Evolutionary conservation across 2,888 invertebrate species (phyloP).

Genomic region (Drosophila borealis): DNA sequence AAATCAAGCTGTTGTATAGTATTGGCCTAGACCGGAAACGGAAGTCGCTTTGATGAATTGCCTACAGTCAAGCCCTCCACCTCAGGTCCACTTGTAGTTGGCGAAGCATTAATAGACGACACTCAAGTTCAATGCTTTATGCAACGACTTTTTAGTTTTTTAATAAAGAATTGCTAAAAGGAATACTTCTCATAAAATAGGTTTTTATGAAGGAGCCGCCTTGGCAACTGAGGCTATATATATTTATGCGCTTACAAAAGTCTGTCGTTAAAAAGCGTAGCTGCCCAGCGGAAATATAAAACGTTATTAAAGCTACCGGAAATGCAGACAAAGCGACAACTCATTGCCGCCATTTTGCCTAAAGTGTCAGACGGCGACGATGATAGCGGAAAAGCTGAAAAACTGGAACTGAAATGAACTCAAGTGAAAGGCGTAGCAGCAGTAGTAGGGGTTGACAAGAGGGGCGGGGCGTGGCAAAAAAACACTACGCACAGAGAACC

Average conservation of each 20-base stretch:
- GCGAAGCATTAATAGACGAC: slow-evolving; percentile 2
- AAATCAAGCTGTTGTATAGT: slow-evolving; percentile 61
- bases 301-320: slow-evolving; percentile 74
- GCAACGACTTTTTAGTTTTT: slow-evolving; percentile 16
- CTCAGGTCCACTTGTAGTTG: not conserved
- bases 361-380: slow-evolving; percentile 58
- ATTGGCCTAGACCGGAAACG: slow-evolving; percentile 67
- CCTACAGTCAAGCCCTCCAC: slow-evolving; percentile 7
- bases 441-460: not conserved
- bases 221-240: slow-evolving; percentile 31
- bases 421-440: slow-evolving; percentile 18
- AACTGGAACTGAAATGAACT: slow-evolving; percentile 55
- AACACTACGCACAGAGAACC: slow-evolving; percentile 3
- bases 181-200: slow-evolving; percentile 10
- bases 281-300: slow-evolving; percentile 50
- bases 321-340: slow-evolving; percentile 77
- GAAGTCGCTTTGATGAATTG: slow-evolving; percentile 76
- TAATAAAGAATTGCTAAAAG: slow-evolving; percentile 9
- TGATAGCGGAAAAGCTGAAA: slow-evolving; percentile 23
- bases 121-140: slow-evolving; percentile 39
- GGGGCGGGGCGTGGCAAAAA: slow-evolving; percentile 15
- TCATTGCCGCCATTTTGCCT: slow-evolving; percentile 69
- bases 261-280: slow-evolving; percentile 18
- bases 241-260: slow-evolving; percentile 2
- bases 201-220: slow-evolving; percentile 37